Percentiles rank a stretch among this genome's conserved stretches.
Evolutionary conservation across 2,888 invertebrate species (phyloP).

Genomic region (Meloe dianella): DNA sequence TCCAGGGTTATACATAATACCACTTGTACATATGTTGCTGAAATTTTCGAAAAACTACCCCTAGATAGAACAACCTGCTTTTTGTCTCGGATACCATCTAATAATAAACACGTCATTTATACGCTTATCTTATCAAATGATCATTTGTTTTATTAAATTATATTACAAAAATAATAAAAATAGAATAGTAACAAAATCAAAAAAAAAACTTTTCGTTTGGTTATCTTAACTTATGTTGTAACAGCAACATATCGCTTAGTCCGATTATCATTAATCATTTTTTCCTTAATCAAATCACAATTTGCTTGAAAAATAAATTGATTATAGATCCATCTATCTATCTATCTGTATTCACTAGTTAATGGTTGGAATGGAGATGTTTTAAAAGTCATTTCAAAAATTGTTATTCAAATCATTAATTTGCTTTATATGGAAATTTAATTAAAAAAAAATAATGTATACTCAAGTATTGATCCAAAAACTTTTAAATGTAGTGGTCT

Average conservation of each 20-base stretch:
- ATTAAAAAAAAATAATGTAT: neutral
- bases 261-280: slow-evolving; percentile 49
- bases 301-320: slow-evolving; percentile 39
- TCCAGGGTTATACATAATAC: slow-evolving; percentile 59
- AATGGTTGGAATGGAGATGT: slow-evolving; percentile 37
- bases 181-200: slow-evolving; percentile 12
- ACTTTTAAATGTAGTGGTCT: too few relatives aligned
- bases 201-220: slow-evolving; percentile 47
- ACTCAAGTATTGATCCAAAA: neutral
- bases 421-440: slow-evolving; percentile 9
- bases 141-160: slow-evolving; percentile 19
- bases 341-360: slow-evolving; percentile 15
- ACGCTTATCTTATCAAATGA: neutral
- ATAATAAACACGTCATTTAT: neutral
- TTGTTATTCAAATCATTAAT: slow-evolving; percentile 30
- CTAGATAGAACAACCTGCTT: slow-evolving; percentile 38
- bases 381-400: slow-evolving; percentile 43
- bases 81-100: slow-evolving; percentile 1
- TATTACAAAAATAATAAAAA: slow-evolving; percentile 20
- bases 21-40: slow-evolving; percentile 60
- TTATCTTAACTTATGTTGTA: slow-evolving; percentile 49
- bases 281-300: slow-evolving; percentile 52
- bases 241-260: slow-evolving; percentile 46
- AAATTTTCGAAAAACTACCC: slow-evolving; percentile 41
- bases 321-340: slow-evolving; percentile 18